Base-by-base conservation (phyloP, 2,113 vertebrate genomes). In the Amphiprion ocellaris region DNA sequence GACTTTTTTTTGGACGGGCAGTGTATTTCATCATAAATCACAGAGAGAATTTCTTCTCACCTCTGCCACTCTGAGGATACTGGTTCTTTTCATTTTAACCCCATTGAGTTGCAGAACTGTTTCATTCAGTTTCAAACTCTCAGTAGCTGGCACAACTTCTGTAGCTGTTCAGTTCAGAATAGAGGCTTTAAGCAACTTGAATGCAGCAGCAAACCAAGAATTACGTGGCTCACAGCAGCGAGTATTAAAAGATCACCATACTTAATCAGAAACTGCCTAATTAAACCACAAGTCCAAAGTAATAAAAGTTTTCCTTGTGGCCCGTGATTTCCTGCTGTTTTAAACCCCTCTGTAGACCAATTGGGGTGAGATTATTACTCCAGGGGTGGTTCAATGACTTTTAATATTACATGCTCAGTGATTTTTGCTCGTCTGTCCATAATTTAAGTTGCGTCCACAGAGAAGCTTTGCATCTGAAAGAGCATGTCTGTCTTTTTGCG, bases 351-450 rank as follows among this genome's bases (percentile, higher is more conserved):
- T 69, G n/a, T 46, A 71, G 30, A n/a, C 49, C 46, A 21, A 17
- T 30, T 58, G 56, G 60, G 58, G 23, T 4, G 33, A 49, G 65
- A 55, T 82, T 79, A 76, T 63, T 71, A 59, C 54, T 69, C 16
- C 5, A 11, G 5, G 69, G 54, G 55, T 59, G 66, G 39, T 66
- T 16, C n/a, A 58, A 79, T 63, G 21, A 59, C 26, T 77, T 37
- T 69, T 14, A 60, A 62, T 62, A 82, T 85, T 60, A 66, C 49
- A 82, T 54, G 76, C 49, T 69, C 55, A 37, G 55, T 10, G 30
- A 64, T 64, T 79, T 86, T 72, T 67, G 75, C 60, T 55, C 2
- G 6, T 55, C 59, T 11, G 5, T 23, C 58, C 63, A 81, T 84
- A 72, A 71, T 78, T 74, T 78, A 71, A 74, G 60, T 62, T 19